These are phyloP conservation scores for Rugalucina vietnamica DNA, from an alignment of 2,888 invertebrate species.

Conservation along the genomic window DNA sequence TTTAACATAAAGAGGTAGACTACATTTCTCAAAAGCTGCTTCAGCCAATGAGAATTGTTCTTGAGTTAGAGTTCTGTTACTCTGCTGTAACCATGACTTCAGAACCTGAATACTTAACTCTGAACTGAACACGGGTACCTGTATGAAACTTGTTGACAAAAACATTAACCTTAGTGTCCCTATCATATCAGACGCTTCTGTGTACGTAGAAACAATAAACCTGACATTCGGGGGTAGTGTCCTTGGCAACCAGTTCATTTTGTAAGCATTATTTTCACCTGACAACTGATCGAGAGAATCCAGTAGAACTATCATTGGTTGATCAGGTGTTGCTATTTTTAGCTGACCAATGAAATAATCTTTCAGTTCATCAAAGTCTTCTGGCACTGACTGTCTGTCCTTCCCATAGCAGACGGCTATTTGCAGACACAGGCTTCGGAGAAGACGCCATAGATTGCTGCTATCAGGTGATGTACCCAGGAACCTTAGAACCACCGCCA, in stretches of 20 bases:
- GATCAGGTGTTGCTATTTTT: slow-evolving; percentile 59
- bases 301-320: slow-evolving; percentile 73
- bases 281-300: slow-evolving; percentile 79
- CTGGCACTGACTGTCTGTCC: slow-evolving; percentile 59
- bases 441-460: slow-evolving; percentile 69
- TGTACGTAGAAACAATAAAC: slow-evolving; percentile 76
- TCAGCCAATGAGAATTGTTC: slow-evolving; percentile 72
- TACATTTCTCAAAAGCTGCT: slow-evolving; percentile 72
- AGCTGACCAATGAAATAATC: slow-evolving; percentile 69
- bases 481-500: slow-evolving; percentile 71
- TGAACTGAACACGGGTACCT: slow-evolving; percentile 70
- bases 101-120: slow-evolving; percentile 72
- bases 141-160: slow-evolving; percentile 58
- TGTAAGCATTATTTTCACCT: slow-evolving; percentile 70
- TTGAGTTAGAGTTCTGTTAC: slow-evolving; percentile 68
- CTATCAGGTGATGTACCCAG: slow-evolving; percentile 78
- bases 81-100: slow-evolving; percentile 68
- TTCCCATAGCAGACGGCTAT: slow-evolving; percentile 63
- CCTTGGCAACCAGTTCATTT: slow-evolving; percentile 77
- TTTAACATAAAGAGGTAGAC: slow-evolving; percentile 77
- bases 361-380: slow-evolving; percentile 71
- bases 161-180: slow-evolving; percentile 65
- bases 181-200: slow-evolving; percentile 72
- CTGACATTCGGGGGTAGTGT: slow-evolving; percentile 71
- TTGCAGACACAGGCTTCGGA: slow-evolving; percentile 75